phyloP scores from a whole-genome alignment of 23 tunicate species.

The Aplidium turbinatum region DNA sequence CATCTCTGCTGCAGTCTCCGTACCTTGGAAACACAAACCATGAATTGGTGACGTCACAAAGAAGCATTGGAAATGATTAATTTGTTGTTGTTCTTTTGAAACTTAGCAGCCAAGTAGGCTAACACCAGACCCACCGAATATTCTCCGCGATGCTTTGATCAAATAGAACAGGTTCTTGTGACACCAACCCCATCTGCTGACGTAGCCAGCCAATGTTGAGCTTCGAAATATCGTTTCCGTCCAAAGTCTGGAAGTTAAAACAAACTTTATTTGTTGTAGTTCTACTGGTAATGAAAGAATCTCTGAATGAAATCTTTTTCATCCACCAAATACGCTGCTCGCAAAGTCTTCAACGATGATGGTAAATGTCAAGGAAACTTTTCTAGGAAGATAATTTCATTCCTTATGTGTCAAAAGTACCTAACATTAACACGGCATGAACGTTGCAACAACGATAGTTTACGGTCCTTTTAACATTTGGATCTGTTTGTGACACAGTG shows the following conservation, averaged over 20 bases:
- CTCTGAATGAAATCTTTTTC: not conserved
- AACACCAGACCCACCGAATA: slow-evolving; percentile 30
- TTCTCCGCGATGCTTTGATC: slow-evolving; percentile 50
- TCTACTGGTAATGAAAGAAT: not conserved
- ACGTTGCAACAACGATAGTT: too few species aligned
- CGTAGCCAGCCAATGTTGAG: slow-evolving; percentile 61
- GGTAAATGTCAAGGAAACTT: too few species aligned
- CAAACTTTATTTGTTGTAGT: not conserved
- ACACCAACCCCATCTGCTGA: slow-evolving; percentile 69
- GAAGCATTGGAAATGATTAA: too few species aligned
- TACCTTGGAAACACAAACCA: too few species aligned
- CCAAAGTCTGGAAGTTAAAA: slow-evolving; percentile 26
- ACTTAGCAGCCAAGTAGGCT: too few species aligned
- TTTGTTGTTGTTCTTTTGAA: too few species aligned
- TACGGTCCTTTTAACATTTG: too few species aligned
- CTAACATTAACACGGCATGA: too few species aligned
- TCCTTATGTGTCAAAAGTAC: too few species aligned
- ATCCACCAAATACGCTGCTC: not conserved
- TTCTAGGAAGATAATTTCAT: too few species aligned
- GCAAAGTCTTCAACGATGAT: not conserved
- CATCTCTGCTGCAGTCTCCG: slow-evolving; percentile 56
- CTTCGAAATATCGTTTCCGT: slow-evolving; percentile 22
- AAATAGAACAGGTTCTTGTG: slow-evolving; percentile 66
- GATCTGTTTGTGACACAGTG: too few species aligned
- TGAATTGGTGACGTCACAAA: too few species aligned